These are phyloP conservation scores for Herpailurus yagouaroundi DNA, from an alignment of 2,113 vertebrate species.

Conservation along the genomic window DNA sequence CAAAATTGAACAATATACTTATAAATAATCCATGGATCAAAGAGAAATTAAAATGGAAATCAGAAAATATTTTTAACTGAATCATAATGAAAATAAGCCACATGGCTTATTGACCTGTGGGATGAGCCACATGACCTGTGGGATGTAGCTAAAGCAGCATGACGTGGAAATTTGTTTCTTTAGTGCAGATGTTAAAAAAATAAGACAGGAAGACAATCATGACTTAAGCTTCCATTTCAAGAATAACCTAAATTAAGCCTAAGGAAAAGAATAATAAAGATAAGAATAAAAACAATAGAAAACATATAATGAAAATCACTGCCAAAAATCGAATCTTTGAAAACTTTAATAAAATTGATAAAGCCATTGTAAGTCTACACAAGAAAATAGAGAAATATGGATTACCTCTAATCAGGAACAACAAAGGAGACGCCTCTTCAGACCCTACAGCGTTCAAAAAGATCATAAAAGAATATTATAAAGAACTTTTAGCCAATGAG, in stretches of 20 bases:
- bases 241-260: not conserved
- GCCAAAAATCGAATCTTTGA: not conserved
- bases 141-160: not conserved
- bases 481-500: not conserved
- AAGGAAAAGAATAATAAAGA: not conserved
- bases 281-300: not conserved
- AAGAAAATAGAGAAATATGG: not conserved
- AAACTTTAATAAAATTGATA: not conserved
- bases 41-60: not conserved
- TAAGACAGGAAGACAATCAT: not conserved
- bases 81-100: not conserved
- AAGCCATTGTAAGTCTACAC: not conserved
- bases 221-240: not conserved
- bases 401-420: not conserved
- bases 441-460: not conserved
- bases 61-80: slow-evolving; percentile 34
- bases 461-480: not conserved
- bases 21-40: not conserved
- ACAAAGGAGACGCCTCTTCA: not conserved
- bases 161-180: not conserved
- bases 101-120: not conserved
- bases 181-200: not conserved
- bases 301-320: not conserved
- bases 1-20: not conserved
- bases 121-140: not conserved